These are phyloP conservation scores for Bursaphelenchus okinawaensis DNA, from an alignment of 2,888 invertebrate genomes.

Conservation along the genomic window DNA sequence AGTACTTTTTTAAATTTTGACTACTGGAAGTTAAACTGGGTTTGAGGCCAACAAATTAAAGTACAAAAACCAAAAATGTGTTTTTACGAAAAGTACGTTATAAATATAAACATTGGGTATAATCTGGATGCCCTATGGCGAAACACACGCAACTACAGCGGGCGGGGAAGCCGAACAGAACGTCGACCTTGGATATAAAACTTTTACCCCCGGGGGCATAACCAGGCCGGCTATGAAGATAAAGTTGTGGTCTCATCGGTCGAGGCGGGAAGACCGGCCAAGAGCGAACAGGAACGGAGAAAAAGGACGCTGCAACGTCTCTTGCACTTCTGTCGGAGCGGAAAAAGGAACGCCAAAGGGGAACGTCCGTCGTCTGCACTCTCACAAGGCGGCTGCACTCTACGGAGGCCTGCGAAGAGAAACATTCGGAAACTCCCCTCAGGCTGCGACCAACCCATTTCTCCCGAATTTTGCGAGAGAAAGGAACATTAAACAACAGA, in stretches of 20 bases:
- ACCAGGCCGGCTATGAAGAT: background rate
- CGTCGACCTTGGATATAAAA: background rate
- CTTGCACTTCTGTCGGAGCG: background rate
- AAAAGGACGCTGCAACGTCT: background rate
- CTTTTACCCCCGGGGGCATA: background rate
- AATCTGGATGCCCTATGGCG: too few species aligned
- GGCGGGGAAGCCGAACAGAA: background rate
- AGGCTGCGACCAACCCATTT: background rate
- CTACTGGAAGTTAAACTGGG: too few species aligned
- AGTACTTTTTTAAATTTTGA: too few species aligned
- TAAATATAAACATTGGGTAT: too few species aligned
- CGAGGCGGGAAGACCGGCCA: background rate
- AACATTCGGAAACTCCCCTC: background rate
- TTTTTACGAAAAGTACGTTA: too few species aligned
- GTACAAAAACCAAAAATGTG: too few species aligned
- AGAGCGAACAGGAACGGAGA: background rate
- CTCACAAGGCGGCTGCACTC: background rate
- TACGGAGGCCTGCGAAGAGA: background rate
- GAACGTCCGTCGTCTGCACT: background rate
- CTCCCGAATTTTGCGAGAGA: background rate
- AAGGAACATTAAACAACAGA: background rate
- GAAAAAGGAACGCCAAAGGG: background rate
- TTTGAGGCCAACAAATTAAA: too few species aligned
- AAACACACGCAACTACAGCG: background rate
- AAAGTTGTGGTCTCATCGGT: background rate